These are phyloP conservation scores for Sesamia nonagrioides DNA, from an alignment of 1,140 invertebrate genomes.

Conservation along the genomic window DNA sequence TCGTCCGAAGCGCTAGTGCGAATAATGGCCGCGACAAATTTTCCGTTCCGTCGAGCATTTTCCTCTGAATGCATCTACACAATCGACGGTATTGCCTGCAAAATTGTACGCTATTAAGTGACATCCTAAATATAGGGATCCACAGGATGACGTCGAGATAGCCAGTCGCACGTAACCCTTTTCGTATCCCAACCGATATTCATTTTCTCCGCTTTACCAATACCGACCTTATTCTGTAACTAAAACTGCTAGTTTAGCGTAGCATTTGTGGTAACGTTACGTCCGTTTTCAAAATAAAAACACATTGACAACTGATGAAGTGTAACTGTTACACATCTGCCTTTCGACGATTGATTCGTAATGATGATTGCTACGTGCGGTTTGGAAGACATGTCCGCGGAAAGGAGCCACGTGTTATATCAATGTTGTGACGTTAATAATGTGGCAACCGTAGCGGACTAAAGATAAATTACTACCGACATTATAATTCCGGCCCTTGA, in stretches of 20 bases:
- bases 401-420: conserved; percentile 66
- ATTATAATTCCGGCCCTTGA: conserved; percentile 68
- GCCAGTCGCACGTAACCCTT: conserved; percentile 67
- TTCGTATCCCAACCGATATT: conserved; percentile 56
- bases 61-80: conserved; percentile 84
- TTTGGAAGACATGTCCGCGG: conserved; percentile 69
- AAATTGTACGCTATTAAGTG: conserved; percentile 86
- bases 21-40: conserved; percentile 85
- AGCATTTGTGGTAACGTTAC: background rate
- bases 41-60: conserved; percentile 84
- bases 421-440: conserved; percentile 76
- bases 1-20: conserved; percentile 80
- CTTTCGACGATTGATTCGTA: conserved; percentile 80
- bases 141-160: conserved; percentile 66
- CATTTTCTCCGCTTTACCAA: conserved; percentile 23
- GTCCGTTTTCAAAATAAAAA: conserved; percentile 50
- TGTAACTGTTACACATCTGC: conserved; percentile 80
- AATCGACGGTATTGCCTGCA: conserved; percentile 81
- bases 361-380: conserved; percentile 78
- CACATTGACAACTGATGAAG: conserved; percentile 66
- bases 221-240: conserved; percentile 11
- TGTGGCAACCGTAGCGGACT: conserved; percentile 68
- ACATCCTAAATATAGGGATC: conserved; percentile 82
- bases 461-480: conserved; percentile 74
- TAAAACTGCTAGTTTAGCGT: background rate